phyloP scores from a whole-genome alignment of 1,140 invertebrate genomes.

The Pseudomyrmex gracilis region DNA sequence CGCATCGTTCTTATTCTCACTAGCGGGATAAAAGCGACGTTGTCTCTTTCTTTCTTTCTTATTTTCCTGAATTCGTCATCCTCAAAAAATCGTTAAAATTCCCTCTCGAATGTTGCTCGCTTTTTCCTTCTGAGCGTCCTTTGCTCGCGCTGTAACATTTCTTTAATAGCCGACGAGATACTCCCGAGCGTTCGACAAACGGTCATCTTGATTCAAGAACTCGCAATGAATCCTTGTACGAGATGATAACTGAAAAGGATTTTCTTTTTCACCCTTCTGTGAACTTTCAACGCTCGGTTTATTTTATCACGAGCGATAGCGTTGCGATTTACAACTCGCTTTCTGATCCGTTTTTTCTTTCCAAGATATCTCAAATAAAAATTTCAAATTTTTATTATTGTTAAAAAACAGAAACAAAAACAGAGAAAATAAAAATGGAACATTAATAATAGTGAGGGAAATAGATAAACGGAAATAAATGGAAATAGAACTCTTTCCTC shows the following conservation, averaged over 20 bases:
- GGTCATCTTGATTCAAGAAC: slow-evolving; percentile 20
- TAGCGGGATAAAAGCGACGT: slow-evolving; percentile 17
- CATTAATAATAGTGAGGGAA: not conserved
- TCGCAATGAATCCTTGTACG: slow-evolving; percentile 12
- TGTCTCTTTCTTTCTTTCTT: not conserved
- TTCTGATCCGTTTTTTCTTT: not conserved
- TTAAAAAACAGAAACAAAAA: not conserved
- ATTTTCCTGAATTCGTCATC: slow-evolving; percentile 5
- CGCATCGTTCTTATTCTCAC: slow-evolving; percentile 58
- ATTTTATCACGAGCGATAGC: not conserved
- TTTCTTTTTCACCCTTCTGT: not conserved
- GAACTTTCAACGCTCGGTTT: not conserved
- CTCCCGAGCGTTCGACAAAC: not conserved
- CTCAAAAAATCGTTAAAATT: slow-evolving; percentile 41
- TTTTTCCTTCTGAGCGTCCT: not conserved
- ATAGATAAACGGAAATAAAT: slow-evolving; percentile 37
- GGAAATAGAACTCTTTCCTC: not conserved
- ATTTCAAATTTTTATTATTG: too few relatives aligned
- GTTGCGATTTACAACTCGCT: not conserved
- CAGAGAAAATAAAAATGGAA: not conserved
- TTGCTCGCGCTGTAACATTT: slow-evolving; percentile 29
- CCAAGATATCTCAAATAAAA: not conserved
- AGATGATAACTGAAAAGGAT: not conserved
- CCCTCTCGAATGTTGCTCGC: not conserved
- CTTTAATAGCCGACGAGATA: slow-evolving; percentile 33